Evolutionary conservation across 2,113 vertebrate species (phyloP), one percentile per base, ranked within the genome.

Genomic region (Cathartes aura): DNA sequence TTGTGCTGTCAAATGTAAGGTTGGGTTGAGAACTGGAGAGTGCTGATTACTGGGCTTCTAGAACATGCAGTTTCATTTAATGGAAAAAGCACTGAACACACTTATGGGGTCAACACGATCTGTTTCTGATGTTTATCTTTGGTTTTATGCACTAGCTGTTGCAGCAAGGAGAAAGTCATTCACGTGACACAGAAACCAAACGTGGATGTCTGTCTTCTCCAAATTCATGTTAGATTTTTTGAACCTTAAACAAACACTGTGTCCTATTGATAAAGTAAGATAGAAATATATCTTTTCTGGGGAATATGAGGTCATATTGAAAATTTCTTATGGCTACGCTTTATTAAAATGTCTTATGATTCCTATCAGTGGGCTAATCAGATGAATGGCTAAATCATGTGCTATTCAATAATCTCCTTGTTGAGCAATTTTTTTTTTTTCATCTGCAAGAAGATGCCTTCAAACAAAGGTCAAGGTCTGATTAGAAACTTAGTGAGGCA

Each of bases 331-430:
- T 3, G 15, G 81, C 42, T 83, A n/a, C 75, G 75, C 56, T 97
- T 96, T 94, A 85, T 80, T 90, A 91, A 88, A 93, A 91, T 92
- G 93, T 98, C 98, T 98, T 96, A 97, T 98, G 98, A 99, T 98
- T 93, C 67, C 43, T 95, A 88, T 90, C 85, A 90, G 74, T 78
- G 78, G 76, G 67, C 62, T 97, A 98, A 98, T 98, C 97, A 98
- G 97, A 98, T 94, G 91, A 97, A 97, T 40, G 64, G 48, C 42
- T 79, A 86, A 97, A 85, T 98, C 98, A 98, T 97, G 98, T 58
- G 98, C 82, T 98, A 58, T 56, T 97, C 89, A 98, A 94, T 96
- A 98, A 98, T 96, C 90, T 95, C 67, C 80, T 97, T 98, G 91
- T 97, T 96, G 48, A 79, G 60, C 72, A 72, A 67, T 58, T 82